Evolutionary conservation across 2,888 invertebrate species (phyloP), one percentile per base, ranked within the genome.

Genomic region (Drosophila longiperda): DNA sequence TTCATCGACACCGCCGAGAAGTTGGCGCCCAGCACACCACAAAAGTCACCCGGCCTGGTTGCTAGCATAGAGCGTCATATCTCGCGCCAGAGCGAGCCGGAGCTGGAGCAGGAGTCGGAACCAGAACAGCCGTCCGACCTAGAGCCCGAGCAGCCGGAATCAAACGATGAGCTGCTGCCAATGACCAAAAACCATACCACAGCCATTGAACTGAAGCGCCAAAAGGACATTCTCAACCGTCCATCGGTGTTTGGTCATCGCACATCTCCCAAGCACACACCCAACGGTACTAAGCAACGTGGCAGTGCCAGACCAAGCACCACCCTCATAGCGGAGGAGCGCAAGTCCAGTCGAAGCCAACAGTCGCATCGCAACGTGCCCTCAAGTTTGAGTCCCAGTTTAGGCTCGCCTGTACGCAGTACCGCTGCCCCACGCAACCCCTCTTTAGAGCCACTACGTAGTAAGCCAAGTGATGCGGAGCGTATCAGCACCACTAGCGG

Each of bases 121-220:
- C 78, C 85, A 6, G 76, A 83, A 49, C 77, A 70, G 33, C 71
- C 78, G 32, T 75, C 68, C 7, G 86, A 90, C 12, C 17, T 42
- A 20, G 77, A 76, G 20, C 58, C 55, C 8, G 83, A 74, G 6
- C 66, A 76, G 32, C 59, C 66, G 61, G 73, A 95, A 54, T 95
- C 95, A 53, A 95, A 95, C 80, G 95, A 95, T n/a, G 95, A 96
- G 0, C 94, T 95, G 58, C 95, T 95, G 92, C 96, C 96, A 0
- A 96, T 96, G 91, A 75, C 90, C 12, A 87, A 90, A 67, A 77
- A 79, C 6, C 92, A 92, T 50, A 90, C 92, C 7, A 90, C 87
- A 15, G 79, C 82, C 32, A 82, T 92, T 32, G 92, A 92, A 62
- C 55, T 91, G 5, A 83, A 90, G 75, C 75, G 93, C 65, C 93